Evolutionary conservation across 2,113 vertebrate genomes (phyloP), one percentile per base, ranked within the genome.

Genomic region (Alectura lathami): DNA sequence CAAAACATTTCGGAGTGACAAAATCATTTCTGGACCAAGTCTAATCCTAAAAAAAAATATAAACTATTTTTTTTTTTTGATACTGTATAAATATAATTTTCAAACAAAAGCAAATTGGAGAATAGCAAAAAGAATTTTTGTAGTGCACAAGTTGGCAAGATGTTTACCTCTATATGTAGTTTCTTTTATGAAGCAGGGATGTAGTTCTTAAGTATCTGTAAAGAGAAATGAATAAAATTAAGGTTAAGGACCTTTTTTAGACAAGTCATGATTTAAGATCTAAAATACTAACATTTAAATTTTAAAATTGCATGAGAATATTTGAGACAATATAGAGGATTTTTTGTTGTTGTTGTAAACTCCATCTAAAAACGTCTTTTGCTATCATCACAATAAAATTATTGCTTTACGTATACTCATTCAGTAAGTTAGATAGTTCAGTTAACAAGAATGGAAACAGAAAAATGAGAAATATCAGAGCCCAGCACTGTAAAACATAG

Each of bases 91-190:
- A 56, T 2, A 10, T 8, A 86, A 30, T 32, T 11, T 72, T 18
- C 11, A 57, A 79, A 62, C 18, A 62, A 77, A 66, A 2, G 0
- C 30, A 70, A 75, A 36, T 5, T 27, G 5, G 36, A 45, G 32
- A 50, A 67, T 26, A 67, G 2, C 1, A 47, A 63, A 62, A 64
- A 72, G 0, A 57, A 40, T 57, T 7, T 69, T 12, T 5, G 70
- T 32, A 72, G 53, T 32, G 29, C 6, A 70, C 7, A 27, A 30
- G 11, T 38, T 67, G 2, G 9, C 6, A 73, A 27, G 1, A 6
- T 32, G 8, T 73, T 86, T 83, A 69, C 3, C 6, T 51, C 16
- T 40, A 56, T 1, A 32, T 0, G 0, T n/a, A 30, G 5, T 40
- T 68, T 45, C 4, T n/a, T 56, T 83, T 78, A 42, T 56, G 22